Evolutionary conservation across 1,140 invertebrate genomes (phyloP).

Genomic region (Pachyrhynchus sulphureomaculatus): DNA sequence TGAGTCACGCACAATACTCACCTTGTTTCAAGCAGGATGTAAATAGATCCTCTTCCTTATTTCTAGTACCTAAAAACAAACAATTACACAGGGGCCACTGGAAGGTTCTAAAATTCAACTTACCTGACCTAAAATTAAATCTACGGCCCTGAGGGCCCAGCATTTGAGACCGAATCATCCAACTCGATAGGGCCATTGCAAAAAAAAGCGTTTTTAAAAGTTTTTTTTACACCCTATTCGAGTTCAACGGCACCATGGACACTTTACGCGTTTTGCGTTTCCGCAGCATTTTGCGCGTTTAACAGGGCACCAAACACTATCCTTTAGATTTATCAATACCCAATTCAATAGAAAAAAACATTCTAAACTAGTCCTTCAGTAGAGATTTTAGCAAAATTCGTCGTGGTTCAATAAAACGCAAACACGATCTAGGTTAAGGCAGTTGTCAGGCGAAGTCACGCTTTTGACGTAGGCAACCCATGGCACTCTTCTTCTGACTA

Average conservation of each 20-base stretch:
- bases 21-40: conserved; percentile 22
- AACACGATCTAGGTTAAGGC: conserved; percentile 14
- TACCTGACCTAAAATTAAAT: conserved; percentile 28
- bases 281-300: background rate
- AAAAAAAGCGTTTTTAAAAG: conserved; percentile 14
- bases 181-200: conserved; percentile 35
- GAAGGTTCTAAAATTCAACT: background rate
- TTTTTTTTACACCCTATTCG: conserved; percentile 16
- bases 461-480: conserved; percentile 2
- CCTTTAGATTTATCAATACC: background rate
- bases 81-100: background rate
- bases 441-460: conserved; percentile 2
- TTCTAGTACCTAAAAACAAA: conserved; percentile 25
- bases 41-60: conserved; percentile 34
- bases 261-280: background rate
- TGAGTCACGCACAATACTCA: conserved; percentile 12
- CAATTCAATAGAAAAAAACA: background rate
- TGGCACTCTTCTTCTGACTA: background rate
- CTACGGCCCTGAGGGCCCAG: conserved; percentile 22
- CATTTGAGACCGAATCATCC: conserved; percentile 29
- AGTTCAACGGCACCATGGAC: conserved; percentile 9
- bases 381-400: background rate
- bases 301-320: background rate
- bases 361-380: background rate
- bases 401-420: conserved; percentile 16